phyloP scores from a whole-genome alignment of 2,113 vertebrate species.

The Lutjanus erythropterus region DNA sequence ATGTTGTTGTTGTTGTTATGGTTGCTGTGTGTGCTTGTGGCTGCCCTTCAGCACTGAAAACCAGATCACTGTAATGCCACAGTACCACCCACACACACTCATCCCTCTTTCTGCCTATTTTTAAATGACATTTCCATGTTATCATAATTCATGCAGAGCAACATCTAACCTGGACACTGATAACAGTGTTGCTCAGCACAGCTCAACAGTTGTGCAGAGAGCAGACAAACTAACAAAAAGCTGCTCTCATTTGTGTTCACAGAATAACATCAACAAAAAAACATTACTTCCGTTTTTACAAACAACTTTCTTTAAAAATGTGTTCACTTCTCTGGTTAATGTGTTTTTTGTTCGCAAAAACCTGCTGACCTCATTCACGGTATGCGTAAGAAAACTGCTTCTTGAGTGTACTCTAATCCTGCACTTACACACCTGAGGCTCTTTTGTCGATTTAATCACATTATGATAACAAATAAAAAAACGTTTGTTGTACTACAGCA shows the following conservation, averaged over 20 bases:
- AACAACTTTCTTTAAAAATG: not conserved
- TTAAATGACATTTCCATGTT: not conserved
- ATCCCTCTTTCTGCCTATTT: slow-evolving; percentile 2
- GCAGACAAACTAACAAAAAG: not conserved
- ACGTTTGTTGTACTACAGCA: not conserved
- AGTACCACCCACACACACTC: slow-evolving; percentile 1
- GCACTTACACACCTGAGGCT: not conserved
- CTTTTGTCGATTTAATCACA: not conserved
- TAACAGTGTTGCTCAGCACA: not conserved
- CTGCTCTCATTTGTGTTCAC: not conserved
- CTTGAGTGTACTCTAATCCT: not conserved
- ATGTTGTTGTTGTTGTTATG: not conserved
- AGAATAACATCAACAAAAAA: not conserved
- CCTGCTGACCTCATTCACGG: not conserved
- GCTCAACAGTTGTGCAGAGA: not conserved
- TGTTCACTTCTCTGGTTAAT: too few relatives aligned
- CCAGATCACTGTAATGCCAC: not conserved
- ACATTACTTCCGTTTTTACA: too few relatives aligned
- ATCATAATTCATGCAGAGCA: not conserved
- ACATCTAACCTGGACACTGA: not conserved
- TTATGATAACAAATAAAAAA: not conserved
- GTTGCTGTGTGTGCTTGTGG: slow-evolving; percentile 8
- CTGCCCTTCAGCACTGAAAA: slow-evolving; percentile 2
- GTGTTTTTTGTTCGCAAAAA: too few relatives aligned
- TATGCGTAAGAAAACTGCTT: not conserved